Percentiles rank a stretch among this genome's conserved stretches.
phyloP scores from a whole-genome alignment of 1,140 invertebrate species.

The Calosoma granatense region DNA sequence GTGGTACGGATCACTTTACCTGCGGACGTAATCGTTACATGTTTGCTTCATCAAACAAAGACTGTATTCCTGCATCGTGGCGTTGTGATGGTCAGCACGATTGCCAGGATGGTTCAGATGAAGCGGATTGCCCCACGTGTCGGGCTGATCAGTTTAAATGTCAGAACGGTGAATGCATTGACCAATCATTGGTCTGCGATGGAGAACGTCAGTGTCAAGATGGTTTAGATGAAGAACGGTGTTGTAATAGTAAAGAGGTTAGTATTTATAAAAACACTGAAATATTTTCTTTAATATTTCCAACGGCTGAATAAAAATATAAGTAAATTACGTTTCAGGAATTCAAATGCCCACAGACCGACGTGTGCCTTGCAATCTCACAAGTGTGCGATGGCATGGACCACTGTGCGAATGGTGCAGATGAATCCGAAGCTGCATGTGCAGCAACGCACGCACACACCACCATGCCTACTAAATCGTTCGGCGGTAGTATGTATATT shows the following conservation, averaged over 20 bases:
- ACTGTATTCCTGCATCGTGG: conserved; percentile 78
- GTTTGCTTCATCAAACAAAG: conserved; percentile 34
- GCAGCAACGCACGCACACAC: conserved; percentile 27
- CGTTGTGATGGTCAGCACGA: conserved; percentile 75
- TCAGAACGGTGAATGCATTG: conserved; percentile 65
- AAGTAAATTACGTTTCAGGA: conserved; percentile 31
- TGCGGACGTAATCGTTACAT: conserved; percentile 44
- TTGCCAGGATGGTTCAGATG: conserved; percentile 74
- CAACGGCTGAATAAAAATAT: not conserved
- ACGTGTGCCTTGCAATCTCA: conserved; percentile 46
- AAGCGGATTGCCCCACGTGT: conserved; percentile 58
- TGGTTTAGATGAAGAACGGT: conserved; percentile 29
- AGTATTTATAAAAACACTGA: too few relatives aligned
- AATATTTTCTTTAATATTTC: not conserved
- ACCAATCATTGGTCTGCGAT: conserved; percentile 50
- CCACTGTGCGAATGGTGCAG: conserved; percentile 62
- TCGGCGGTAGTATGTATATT: conserved; percentile 22
- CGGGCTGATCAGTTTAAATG: conserved; percentile 60
- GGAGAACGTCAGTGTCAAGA: conserved; percentile 30
- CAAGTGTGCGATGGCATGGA: conserved; percentile 53
- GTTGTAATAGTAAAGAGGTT: conserved; percentile 23
- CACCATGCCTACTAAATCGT: conserved; percentile 14
- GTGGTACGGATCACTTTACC: conserved; percentile 65
- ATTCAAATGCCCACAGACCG: conserved; percentile 52
- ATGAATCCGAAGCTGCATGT: conserved; percentile 53